Conservation (phyloP, 2,888 invertebrate genomes). For the Actias luna region DNA sequence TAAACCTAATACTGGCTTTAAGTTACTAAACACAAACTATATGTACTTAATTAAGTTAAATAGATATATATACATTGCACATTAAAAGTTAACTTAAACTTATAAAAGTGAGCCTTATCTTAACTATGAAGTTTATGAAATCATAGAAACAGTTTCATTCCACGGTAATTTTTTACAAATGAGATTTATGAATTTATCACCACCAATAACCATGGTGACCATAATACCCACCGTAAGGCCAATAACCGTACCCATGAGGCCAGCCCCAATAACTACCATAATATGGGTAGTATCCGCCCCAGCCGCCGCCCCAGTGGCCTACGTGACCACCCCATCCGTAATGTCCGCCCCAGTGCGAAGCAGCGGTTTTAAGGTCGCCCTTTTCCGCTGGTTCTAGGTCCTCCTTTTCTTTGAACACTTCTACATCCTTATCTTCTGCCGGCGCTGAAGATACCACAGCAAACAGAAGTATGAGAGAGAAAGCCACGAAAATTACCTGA, state of each 20-base stretch:
- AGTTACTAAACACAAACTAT: neutral
- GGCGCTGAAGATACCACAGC: conserved; percentile 55
- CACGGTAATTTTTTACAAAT: neutral
- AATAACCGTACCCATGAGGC: conserved; percentile 39
- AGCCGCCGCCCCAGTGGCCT: conserved; percentile 42
- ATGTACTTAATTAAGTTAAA: neutral
- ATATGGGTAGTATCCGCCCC: conserved; percentile 36
- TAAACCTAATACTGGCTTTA: conserved; percentile 15
- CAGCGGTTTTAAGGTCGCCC: conserved; percentile 68
- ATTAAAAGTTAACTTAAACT: neutral
- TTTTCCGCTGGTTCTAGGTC: conserved; percentile 52
- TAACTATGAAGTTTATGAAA: neutral
- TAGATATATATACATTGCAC: conserved; percentile 8
- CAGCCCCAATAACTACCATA: conserved; percentile 37
- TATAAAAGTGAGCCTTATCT: neutral
- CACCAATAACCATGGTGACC: conserved; percentile 43
- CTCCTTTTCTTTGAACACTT: conserved; percentile 40
- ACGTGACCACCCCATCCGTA: conserved; percentile 45
- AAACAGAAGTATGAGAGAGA: conserved; percentile 47
- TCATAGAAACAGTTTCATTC: neutral
- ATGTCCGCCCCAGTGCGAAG: conserved; percentile 64
- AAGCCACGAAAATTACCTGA: conserved; percentile 53
- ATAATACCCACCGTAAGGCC: conserved; percentile 39
- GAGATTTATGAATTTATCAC: conserved; percentile 24
- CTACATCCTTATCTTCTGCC: conserved; percentile 41